A percentile compares a stretch with the other conserved stretches of the same genome.
These are phyloP conservation scores for Apodemia hepburni DNA, from an alignment of 2,888 invertebrate species.

Conservation along the genomic window DNA sequence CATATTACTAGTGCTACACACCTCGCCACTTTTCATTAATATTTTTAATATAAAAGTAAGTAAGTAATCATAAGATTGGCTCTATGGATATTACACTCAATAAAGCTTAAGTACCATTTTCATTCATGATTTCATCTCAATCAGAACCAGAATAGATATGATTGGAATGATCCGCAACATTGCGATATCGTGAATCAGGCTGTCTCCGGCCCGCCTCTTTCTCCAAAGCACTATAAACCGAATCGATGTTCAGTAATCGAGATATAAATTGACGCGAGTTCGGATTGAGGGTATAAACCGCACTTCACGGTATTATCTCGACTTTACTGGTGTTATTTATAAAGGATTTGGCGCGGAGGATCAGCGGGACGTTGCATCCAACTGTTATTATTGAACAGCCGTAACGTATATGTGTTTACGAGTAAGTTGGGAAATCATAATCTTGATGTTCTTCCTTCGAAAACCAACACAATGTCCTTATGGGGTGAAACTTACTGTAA, in stretches of 20 bases:
- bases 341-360: conserved; percentile 6
- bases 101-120: not conserved
- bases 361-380: not conserved
- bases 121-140: conserved; percentile 11
- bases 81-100: not conserved
- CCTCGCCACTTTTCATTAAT: too few relatives aligned
- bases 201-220: not conserved
- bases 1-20: too few relatives aligned
- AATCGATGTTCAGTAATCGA: conserved; percentile 10
- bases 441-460: too few relatives aligned
- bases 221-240: conserved; percentile 1
- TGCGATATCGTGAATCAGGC: conserved; percentile 1
- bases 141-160: not conserved
- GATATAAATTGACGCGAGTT: conserved; percentile 8
- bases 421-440: too few relatives aligned
- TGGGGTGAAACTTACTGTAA: too few relatives aligned
- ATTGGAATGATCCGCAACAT: not conserved
- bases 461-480: too few relatives aligned
- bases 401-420: too few relatives aligned
- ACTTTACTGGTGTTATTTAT: conserved; percentile 14
- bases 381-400: not conserved
- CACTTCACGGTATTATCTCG: conserved; percentile 15
- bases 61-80: too few relatives aligned
- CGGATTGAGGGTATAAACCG: conserved; percentile 8
- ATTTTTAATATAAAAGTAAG: too few relatives aligned